Evolutionary conservation across 2,888 invertebrate genomes (phyloP), one percentile per base, ranked within the genome.

Genomic region (Muschampia plurimacula): DNA sequence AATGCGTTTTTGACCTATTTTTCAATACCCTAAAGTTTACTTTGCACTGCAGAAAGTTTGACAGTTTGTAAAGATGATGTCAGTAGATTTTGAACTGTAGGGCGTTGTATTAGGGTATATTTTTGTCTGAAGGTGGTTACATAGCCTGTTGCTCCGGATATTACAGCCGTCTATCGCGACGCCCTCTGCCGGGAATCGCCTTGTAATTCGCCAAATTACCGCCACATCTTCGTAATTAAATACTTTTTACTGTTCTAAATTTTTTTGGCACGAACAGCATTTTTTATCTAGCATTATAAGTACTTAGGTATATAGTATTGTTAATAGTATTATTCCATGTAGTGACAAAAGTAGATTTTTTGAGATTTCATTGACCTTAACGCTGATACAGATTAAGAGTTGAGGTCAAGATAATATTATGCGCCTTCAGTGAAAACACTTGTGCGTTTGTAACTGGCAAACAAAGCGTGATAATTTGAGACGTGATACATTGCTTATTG

Each of bases 131-230:
- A 15, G 0, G 9, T 64, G 41, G 32, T 22, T 13, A 32, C 67
- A 46, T 77, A 76, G 91, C 92, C 91, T 92, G 92, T 92, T 92
- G 92, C 91, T 74, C 86, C 92, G 93, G 93, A 93, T 90, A 93
- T 91, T 89, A 85, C 89, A 80, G 77, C 85, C 83, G 82, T 89
- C 87, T 88, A 89, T 89, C 88, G 83, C 75, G 79, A 84, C 84
- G 84, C 87, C 87, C 89, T 86, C 87, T 86, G 82, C 79, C 84
- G 88, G 86, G 89, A 89, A 91, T 90, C 85, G 88, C 89, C 87
- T 87, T 89, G 90, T 92, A 91, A 92, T 89, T 89, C 90, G 85
- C 83, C 87, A 91, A 92, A 92, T 93, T 92, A 92, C 86, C 80
- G 82, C 84, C 80, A 84, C 85, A 83, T 84, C 85, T 76, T 77